Base-by-base conservation (phyloP, 2,888 invertebrate species). In the Erynnis tages region DNA sequence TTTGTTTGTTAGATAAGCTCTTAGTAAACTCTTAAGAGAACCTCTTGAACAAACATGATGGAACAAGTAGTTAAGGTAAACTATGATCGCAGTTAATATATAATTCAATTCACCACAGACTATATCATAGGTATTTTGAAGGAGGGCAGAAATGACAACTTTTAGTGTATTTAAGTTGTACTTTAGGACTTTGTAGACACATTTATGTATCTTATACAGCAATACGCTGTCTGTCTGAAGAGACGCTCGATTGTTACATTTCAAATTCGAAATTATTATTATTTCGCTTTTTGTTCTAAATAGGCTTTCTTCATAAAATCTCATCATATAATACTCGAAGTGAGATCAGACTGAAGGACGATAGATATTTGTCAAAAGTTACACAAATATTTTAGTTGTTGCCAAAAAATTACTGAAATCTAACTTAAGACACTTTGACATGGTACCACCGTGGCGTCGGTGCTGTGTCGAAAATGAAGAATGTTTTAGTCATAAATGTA, bases 381-480 rank as follows among this genome's bases (percentile, higher is more conserved):
- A 62, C 62, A 59, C 53, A 60, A 38, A 63, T 48, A 44, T 55
- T 59, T 59, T 63, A 66, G 64, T 63, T 73, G 65, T 79, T 82
- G 83, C 77, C 80, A 81, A 83, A 80, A 80, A 73, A 65, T 66
- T 62, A 59, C 61, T 61, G 48, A 66, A 63, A 62, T 64, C 55
- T 70, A 63, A 66, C 67, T 66, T 68, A 67, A 65, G 54, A 66
- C 58, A 68, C 64, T 80, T 84, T 85, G 84, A 80, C 79, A 76
- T 71, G 63, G 73, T 63, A 82, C 79, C 82, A 68, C 64, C 68
- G 62, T 57, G 47, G 64, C 66, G 73, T 73, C 59, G 84, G 77
- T 84, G 69, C 74, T 71, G 61, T 81, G 85, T 84, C 76, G 85
- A 86, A 79, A n/a, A 73, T 66, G 58, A 62, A 73, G 69, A 69